These are phyloP conservation scores for Limosa lapponica DNA, from an alignment of 2,797 vertebrate species.

Conservation along the genomic window DNA sequence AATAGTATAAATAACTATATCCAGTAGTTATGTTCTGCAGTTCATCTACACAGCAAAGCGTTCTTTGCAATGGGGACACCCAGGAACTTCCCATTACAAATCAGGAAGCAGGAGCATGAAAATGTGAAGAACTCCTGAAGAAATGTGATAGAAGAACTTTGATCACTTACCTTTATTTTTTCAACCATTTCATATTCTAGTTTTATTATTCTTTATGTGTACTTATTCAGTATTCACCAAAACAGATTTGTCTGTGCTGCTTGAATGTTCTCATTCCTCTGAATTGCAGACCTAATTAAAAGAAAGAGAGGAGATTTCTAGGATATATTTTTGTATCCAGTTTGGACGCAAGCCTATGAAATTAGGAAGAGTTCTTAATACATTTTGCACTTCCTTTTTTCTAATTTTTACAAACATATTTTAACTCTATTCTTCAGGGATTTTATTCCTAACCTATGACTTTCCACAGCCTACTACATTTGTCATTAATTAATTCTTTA, in stretches of 20 bases:
- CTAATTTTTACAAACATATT: background rate
- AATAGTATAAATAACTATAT: background rate
- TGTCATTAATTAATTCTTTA: background rate
- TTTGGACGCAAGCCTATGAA: background rate
- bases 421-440: background rate
- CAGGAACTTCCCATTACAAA: background rate
- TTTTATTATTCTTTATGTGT: background rate
- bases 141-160: background rate
- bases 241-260: background rate
- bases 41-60: background rate
- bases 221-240: background rate
- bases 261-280: background rate
- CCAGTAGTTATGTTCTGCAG: background rate
- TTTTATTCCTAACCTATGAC: background rate
- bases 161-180: background rate
- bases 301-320: background rate
- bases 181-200: background rate
- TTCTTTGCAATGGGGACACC: background rate
- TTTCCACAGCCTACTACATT: background rate
- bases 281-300: background rate
- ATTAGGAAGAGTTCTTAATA: background rate
- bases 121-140: background rate
- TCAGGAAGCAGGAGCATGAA: background rate
- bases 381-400: background rate
- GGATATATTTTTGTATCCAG: background rate